These are phyloP conservation scores for Eublepharis macularius DNA, from an alignment of 2,113 vertebrate genomes.

Conservation along the genomic window DNA sequence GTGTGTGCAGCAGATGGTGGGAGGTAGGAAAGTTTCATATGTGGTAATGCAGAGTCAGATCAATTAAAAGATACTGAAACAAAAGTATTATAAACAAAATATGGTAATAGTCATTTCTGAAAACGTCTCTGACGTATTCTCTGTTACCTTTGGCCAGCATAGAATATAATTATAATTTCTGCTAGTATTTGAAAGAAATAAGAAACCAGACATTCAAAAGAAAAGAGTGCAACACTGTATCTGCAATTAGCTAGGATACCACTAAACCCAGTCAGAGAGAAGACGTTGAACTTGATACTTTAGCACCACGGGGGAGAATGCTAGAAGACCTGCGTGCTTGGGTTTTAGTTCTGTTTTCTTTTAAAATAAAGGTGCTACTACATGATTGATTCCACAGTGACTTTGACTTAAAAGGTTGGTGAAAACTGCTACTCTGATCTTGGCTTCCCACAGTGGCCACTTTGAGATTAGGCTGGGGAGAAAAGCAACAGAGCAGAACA, in stretches of 20 bases:
- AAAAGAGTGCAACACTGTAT: not conserved
- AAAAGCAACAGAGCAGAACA: constrained; percentile 36
- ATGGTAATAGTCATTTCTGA: constrained; percentile 48
- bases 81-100: constrained; percentile 33
- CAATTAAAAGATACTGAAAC: constrained; percentile 50
- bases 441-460: constrained; percentile 8
- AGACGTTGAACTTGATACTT: not conserved
- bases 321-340: not conserved
- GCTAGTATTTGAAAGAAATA: constrained; percentile 4
- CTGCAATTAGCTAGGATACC: constrained; percentile 11
- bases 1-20: no score
- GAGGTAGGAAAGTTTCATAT: no score
- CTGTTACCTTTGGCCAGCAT: not conserved
- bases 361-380: constrained; percentile 11
- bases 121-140: constrained; percentile 30
- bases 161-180: constrained; percentile 10
- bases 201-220: not conserved
- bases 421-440: constrained; percentile 18
- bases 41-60: constrained; percentile 16
- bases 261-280: constrained; percentile 7
- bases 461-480: constrained; percentile 25
- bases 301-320: not conserved
- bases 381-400: constrained; percentile 12
- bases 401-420: constrained; percentile 47
- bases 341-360: not conserved